A percentile compares a stretch with the other conserved stretches of the same genome.
Evolutionary conservation across 2,113 vertebrate species (phyloP).

Genomic region (Rhagologus leucostigma): DNA sequence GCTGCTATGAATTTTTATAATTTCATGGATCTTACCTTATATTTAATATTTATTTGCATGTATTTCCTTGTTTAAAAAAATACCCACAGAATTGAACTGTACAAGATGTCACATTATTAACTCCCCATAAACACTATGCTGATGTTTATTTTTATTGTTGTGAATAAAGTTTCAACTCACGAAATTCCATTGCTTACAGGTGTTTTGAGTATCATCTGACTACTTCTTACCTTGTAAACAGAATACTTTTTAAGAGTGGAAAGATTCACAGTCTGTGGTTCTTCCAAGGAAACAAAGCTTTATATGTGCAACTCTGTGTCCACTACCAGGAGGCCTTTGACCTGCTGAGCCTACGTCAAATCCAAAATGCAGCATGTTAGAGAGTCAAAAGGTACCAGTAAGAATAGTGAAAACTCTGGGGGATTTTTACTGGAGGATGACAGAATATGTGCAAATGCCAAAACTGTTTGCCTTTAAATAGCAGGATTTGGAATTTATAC

Average conservation of each 20-base stretch:
- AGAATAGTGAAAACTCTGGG: background rate
- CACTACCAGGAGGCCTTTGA: background rate
- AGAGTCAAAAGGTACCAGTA: background rate
- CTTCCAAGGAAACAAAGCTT: background rate
- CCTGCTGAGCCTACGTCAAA: background rate
- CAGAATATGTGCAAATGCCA: background rate
- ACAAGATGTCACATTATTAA: background rate
- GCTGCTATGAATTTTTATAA: conserved; percentile 27
- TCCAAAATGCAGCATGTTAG: background rate
- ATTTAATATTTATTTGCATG: conserved; percentile 64
- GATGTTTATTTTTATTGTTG: conserved; percentile 8
- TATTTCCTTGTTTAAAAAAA: conserved; percentile 21
- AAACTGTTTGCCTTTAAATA: background rate
- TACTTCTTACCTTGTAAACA: background rate
- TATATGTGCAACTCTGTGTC: background rate
- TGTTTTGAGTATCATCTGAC: background rate
- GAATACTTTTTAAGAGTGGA: background rate
- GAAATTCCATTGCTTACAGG: background rate
- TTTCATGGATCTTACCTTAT: background rate
- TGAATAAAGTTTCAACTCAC: conserved; percentile 24
- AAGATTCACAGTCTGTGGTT: background rate
- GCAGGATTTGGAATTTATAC: background rate
- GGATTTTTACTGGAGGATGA: background rate
- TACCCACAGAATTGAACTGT: background rate
- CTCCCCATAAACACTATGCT: background rate